Evolutionary conservation across 2,113 vertebrate genomes (phyloP), one percentile per base, ranked within the genome.

Genomic region (Perognathus longimembris): DNA sequence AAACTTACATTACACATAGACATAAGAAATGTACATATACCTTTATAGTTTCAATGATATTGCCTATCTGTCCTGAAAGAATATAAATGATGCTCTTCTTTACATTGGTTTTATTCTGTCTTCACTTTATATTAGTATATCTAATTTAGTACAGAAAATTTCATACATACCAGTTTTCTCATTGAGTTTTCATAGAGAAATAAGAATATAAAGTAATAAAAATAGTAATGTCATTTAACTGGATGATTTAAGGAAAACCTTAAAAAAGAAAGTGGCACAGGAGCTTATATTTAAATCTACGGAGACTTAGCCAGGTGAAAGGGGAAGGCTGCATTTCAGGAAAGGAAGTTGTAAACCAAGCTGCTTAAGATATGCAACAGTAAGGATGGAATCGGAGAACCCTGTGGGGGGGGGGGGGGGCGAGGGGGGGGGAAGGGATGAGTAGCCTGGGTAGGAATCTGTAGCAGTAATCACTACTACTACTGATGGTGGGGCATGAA

Each of bases 81-180:
- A 91, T 74, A 1, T 28, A 30, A 89, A 88, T 36, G 50, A 30
- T 87, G 6, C 0, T 57, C n/a, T 21, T 91, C 17, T 79, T 82
- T 82, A 34, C n/a, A 57, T n/a, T 63, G 8, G 54, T 85, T 71
- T 26, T 36, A 66, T 15, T 78, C 61, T 36, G 4, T 77, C 81
- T 88, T 76, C 6, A 70, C 22, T 91, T 85, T 79, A 75, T 76
- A 91, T 94, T 92, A 87, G 84, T 73, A 94, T 38, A 42, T 28
- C 69, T 5, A 61, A 15, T 66, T 80, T 45, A 45, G 45, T 45
- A 45, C 42, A 77, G 30, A 85, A 91, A 67, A 66, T 76, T 77
- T 80, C n/a, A 77, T 1, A 32, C 8, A 59, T 12, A 63, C 4
- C 71, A 24, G 89, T 88, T 91, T 94, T 20, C 59, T 28, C 28